Evolutionary conservation across 2,797 vertebrate species (phyloP).

Genomic region (Hemitrygon akajei): DNA sequence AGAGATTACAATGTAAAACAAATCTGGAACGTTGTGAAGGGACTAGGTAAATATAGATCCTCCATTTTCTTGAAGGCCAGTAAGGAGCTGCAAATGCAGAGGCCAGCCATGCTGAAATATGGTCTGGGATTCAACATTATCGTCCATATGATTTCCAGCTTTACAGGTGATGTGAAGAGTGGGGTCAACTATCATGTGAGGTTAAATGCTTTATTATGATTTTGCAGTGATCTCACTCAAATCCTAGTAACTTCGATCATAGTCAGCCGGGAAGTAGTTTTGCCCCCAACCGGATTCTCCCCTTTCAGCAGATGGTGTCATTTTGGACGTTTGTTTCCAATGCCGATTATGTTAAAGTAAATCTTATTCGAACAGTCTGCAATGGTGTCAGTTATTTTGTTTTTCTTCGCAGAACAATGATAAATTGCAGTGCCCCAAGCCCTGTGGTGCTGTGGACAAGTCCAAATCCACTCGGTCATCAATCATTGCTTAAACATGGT

Average conservation of each 20-base stretch:
- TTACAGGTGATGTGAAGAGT: not conserved
- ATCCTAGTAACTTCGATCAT: not conserved
- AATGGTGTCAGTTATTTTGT: conserved; percentile 27
- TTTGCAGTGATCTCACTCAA: not conserved
- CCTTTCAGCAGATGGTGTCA: conserved; percentile 29
- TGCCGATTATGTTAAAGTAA: conserved; percentile 27
- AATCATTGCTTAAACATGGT: conserved; percentile 37
- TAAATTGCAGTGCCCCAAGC: conserved; percentile 22
- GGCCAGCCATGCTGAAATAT: not conserved
- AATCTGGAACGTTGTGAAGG: not conserved
- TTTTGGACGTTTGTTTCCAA: conserved; percentile 24
- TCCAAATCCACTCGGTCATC: conserved; percentile 39
- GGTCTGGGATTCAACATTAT: not conserved
- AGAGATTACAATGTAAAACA: too few species aligned
- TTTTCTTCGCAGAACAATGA: conserved; percentile 32
- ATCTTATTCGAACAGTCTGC: conserved; percentile 20
- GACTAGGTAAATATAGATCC: not conserved
- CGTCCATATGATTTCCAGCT: not conserved
- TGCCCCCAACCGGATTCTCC: not conserved
- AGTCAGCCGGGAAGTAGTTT: not conserved
- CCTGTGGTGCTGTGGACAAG: conserved; percentile 31
- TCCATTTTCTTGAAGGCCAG: not conserved
- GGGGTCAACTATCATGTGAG: too few species aligned
- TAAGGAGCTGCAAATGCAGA: not conserved
- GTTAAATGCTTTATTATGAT: not conserved